A percentile compares a stretch with the other conserved stretches of the same genome.
These are phyloP conservation scores for Eupithecia insigniata DNA, from an alignment of 2,888 invertebrate species.

Conservation along the genomic window DNA sequence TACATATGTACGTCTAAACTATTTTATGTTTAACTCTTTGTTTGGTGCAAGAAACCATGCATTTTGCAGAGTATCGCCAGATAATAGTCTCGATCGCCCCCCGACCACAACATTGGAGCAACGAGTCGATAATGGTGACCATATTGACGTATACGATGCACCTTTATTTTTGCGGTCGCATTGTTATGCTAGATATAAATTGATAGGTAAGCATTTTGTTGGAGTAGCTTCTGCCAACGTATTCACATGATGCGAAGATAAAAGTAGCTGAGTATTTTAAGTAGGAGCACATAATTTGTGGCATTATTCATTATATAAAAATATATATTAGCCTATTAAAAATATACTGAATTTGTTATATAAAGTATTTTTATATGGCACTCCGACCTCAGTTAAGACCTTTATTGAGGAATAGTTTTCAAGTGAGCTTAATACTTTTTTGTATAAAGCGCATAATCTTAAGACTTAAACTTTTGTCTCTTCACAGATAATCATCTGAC, in stretches of 20 bases:
- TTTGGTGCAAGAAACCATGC: neutral
- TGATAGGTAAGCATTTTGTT: conserved; percentile 12
- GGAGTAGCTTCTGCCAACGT: conserved; percentile 7
- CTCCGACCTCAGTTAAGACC: neutral
- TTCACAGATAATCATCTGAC: conserved; percentile 61
- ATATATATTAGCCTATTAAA: too few species aligned
- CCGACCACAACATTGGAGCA: conserved; percentile 77
- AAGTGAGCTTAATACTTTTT: neutral
- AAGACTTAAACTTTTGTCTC: conserved; percentile 65
- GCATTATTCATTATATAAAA: neutral
- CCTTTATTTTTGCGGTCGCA: conserved; percentile 71
- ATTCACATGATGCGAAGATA: conserved; percentile 5
- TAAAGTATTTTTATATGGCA: neutral
- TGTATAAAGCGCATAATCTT: conserved; percentile 46
- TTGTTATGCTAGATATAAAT: conserved; percentile 43
- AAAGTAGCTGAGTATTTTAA: neutral
- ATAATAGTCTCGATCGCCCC: conserved; percentile 76
- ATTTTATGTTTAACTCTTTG: neutral
- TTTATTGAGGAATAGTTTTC: neutral
- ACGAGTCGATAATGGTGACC: conserved; percentile 77
- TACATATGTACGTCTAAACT: neutral
- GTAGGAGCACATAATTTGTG: neutral
- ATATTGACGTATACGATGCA: conserved; percentile 47
- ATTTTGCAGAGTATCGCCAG: conserved; percentile 31
- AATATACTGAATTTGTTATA: too few species aligned